Evolutionary conservation across 2,113 vertebrate genomes (phyloP).

Genomic region (Muntiacus muntjak): DNA sequence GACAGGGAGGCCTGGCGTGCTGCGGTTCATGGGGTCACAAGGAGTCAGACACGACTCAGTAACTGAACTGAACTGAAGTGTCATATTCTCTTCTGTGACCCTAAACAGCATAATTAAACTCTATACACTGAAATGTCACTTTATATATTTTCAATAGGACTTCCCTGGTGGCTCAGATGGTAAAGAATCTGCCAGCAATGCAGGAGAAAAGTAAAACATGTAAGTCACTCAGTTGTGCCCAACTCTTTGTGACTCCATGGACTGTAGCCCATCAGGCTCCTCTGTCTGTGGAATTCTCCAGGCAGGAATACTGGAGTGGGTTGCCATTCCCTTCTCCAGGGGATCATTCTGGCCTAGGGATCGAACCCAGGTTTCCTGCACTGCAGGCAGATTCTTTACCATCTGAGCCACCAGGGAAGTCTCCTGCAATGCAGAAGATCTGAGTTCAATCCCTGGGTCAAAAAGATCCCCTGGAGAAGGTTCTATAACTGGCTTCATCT

Average conservation of each 20-base stretch:
- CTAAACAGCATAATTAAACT: neutral
- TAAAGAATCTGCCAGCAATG: neutral
- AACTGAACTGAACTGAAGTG: too few relatives aligned
- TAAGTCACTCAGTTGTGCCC: neutral
- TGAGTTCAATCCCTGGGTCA: neutral
- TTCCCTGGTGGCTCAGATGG: neutral
- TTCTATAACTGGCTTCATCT: neutral
- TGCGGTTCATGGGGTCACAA: too few relatives aligned
- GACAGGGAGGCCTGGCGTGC: too few relatives aligned
- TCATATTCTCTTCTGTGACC: neutral
- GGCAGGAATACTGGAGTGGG: neutral
- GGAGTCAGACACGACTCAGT: too few relatives aligned
- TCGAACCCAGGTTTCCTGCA: neutral
- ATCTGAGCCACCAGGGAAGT: neutral
- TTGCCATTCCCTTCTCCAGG: neutral
- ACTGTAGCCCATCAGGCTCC: neutral
- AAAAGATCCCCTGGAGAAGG: neutral
- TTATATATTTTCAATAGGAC: neutral
- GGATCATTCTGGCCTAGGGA: neutral
- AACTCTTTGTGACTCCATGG: neutral
- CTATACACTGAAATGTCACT: neutral
- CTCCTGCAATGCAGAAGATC: neutral
- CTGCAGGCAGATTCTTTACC: neutral
- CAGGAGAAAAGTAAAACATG: neutral
- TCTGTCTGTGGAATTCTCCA: neutral